These are phyloP conservation scores for Aphodius granarius DNA, from an alignment of 2,888 invertebrate genomes.

Conservation along the genomic window DNA sequence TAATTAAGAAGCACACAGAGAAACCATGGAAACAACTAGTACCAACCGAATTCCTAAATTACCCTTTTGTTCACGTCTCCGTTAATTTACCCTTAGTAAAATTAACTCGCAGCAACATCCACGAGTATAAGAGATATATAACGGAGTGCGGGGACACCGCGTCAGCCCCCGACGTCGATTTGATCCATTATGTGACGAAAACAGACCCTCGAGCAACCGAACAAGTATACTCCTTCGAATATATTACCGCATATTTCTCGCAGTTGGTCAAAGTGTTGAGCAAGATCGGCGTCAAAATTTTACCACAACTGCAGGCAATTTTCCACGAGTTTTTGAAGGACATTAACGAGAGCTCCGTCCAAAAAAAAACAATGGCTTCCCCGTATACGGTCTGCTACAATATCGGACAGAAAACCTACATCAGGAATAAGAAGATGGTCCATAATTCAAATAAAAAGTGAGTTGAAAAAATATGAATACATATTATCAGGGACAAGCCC, in stretches of 20 bases:
- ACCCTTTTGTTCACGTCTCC: conserved; percentile 29
- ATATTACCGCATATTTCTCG: conserved; percentile 28
- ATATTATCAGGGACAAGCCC: too few species aligned
- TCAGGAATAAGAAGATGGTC: conserved; percentile 32
- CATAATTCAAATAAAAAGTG: conserved; percentile 20
- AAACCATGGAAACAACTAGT: conserved; percentile 30
- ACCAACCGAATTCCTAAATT: conserved; percentile 29
- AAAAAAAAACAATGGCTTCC: conserved; percentile 28
- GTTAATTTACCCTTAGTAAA: conserved; percentile 31
- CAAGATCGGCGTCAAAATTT: conserved; percentile 21
- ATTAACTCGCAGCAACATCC: conserved; percentile 27
- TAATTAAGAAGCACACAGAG: conserved; percentile 30
- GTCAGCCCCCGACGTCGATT: conserved; percentile 14
- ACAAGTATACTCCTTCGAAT: conserved; percentile 30
- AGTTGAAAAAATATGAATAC: background rate
- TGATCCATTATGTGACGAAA: conserved; percentile 25
- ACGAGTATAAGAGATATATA: conserved; percentile 31
- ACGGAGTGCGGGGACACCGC: conserved; percentile 23
- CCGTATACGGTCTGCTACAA: conserved; percentile 28
- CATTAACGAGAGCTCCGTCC: conserved; percentile 26
- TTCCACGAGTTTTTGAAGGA: conserved; percentile 31
- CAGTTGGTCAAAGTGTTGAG: conserved; percentile 24
- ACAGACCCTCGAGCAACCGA: background rate
- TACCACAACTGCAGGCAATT: conserved; percentile 20
- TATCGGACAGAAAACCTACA: conserved; percentile 32